Evolutionary conservation across 2,113 vertebrate genomes (phyloP), one percentile per base, ranked within the genome.

Genomic region (Gnathonemus echidnorhynchus): DNA sequence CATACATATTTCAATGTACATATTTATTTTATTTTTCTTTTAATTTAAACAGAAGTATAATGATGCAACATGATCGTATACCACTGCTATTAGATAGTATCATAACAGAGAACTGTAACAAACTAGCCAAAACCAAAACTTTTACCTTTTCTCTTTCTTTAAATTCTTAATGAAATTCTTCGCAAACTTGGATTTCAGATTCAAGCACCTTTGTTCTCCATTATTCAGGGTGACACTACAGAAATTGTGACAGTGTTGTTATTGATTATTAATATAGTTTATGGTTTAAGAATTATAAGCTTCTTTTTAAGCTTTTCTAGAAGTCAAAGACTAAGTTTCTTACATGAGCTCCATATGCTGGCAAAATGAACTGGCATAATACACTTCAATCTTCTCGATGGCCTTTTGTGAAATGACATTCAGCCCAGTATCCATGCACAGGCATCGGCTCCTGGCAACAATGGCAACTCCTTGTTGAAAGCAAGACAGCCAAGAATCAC

Each of bases 381-480:
- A 56, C 17, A 88, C 49, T 35, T 90, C 89, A 27, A 90, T 10
- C 66, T 90, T 90, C 89, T 56, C 46, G 45, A 90, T 88, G 86
- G 6, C n/a, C 50, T 56, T 90, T 3, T 19, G 86, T 42, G 17
- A 9, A 80, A 90, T 80, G 31, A 88, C 74, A 17, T 74, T 90
- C 35, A 88, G 48, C 6, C 89, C 89, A 88, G 27, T 21, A 77
- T 87, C 89, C 31, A 42, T 42, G 66, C 89, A 90, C 3, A 80
- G 56, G n/a, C 89, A 90, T 5, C 89, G 62, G 19, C 86, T 39
- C 49, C 13, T 90, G 19, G 46, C 10, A 88, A 49, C 27, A 10
- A 89, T 83, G 15, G 89, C 27, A 31, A 66, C 39, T 15, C 87
- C 87, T 88, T 88, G 53, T 42, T 24, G 87, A 66, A 66, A 66